Conservation (phyloP, 2,888 invertebrate species). For the Xestobium rufovillosum region DNA sequence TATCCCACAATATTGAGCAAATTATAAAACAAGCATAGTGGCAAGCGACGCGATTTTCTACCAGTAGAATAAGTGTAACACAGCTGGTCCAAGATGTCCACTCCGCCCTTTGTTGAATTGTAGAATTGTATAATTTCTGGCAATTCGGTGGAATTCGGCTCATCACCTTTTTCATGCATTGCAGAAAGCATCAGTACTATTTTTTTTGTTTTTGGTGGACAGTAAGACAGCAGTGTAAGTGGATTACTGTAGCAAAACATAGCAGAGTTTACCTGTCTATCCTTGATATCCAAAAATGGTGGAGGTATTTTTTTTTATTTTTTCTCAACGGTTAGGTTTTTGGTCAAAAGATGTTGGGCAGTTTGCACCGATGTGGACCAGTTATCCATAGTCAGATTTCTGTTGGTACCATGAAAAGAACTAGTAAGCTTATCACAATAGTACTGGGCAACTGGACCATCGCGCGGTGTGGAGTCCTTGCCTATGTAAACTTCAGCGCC, state of each 20-base stretch:
- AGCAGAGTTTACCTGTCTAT: conserved; percentile 10
- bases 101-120: neutral
- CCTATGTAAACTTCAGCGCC: conserved; percentile 6
- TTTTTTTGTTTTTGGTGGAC: conserved; percentile 11
- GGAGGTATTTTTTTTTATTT: conserved; percentile 12
- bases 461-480: conserved; percentile 4
- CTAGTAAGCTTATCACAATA: conserved; percentile 16
- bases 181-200: conserved; percentile 10
- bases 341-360: conserved; percentile 3
- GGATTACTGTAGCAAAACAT: conserved; percentile 12
- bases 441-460: conserved; percentile 15
- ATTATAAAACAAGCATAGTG: conserved; percentile 2
- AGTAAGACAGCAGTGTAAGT: conserved; percentile 9
- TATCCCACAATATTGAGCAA: conserved; percentile 12
- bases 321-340: conserved; percentile 10
- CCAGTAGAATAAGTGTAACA: conserved; percentile 3
- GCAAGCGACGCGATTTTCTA: conserved; percentile 1
- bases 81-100: conserved; percentile 3
- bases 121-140: conserved; percentile 2
- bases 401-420: conserved; percentile 15
- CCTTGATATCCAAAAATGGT: conserved; percentile 9
- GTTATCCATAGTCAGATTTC: conserved; percentile 15
- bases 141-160: conserved; percentile 2
- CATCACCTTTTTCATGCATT: conserved; percentile 1
- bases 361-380: conserved; percentile 11